These are phyloP conservation scores for Netelia fuscicornis DNA, from an alignment of 2,888 invertebrate species.

Conservation along the genomic window DNA sequence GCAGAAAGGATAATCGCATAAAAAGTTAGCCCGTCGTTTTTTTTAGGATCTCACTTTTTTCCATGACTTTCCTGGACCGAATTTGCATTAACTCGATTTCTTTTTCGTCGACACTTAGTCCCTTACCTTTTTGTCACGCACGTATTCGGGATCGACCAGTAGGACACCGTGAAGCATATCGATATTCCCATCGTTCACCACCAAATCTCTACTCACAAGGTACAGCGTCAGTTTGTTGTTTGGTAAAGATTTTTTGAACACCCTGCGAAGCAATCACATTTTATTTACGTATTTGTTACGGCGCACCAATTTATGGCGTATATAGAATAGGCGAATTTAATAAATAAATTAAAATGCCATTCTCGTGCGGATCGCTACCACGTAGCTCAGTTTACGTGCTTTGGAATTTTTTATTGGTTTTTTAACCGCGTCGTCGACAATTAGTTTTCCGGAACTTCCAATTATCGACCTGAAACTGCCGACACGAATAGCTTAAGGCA, in stretches of 20 bases:
- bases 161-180: conserved; percentile 96
- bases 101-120: conserved; percentile 9
- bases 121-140: conserved; percentile 91
- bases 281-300: not conserved
- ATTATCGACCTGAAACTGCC: no score
- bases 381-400: no score
- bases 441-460: no score
- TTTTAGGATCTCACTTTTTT: not conserved
- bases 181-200: conserved; percentile 90
- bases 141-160: conserved; percentile 94
- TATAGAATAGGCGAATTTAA: not conserved
- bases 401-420: no score
- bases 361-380: no score
- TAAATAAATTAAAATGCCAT: no score
- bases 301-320: not conserved
- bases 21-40: conserved; percentile 6
- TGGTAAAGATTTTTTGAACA: conserved; percentile 95
- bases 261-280: conserved; percentile 85
- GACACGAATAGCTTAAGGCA: no score
- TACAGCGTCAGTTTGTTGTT: conserved; percentile 94
- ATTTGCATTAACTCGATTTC: conserved; percentile 16
- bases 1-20: conserved; percentile 2
- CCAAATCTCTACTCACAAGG: conserved; percentile 92
- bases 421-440: no score
- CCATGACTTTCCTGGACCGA: not conserved